A percentile compares a stretch with the other conserved stretches of the same genome.
Conservation (phyloP, 2,888 invertebrate species). For the Oconnorella tubifera region DNA sequence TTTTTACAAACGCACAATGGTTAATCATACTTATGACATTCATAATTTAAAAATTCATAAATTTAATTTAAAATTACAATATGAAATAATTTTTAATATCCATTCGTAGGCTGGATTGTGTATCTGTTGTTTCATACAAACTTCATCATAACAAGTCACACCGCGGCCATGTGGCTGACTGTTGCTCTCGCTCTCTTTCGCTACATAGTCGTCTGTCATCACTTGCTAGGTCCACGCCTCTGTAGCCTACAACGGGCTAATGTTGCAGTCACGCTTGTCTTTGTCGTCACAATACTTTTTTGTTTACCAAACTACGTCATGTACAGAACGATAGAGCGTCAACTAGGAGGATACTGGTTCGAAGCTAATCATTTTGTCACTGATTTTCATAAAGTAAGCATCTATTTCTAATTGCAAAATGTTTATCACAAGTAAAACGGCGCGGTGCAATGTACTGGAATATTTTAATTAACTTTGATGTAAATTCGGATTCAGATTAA, state of each 20-base stretch:
- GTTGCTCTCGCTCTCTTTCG: conserved; percentile 90
- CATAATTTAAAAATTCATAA: no score
- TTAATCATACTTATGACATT: no score
- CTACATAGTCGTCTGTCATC: conserved; percentile 62
- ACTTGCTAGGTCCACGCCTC: conserved; percentile 43
- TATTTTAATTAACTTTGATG: no score
- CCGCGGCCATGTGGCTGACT: conserved; percentile 88
- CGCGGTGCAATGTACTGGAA: no score
- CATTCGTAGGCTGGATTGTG: conserved; percentile 51
- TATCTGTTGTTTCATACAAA: conserved; percentile 47
- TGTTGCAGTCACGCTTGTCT: conserved; percentile 45
- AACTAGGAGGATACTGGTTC: conserved; percentile 41
- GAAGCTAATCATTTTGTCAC: conserved; percentile 40
- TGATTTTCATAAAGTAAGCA: conserved; percentile 38
- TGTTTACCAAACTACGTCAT: conserved; percentile 52
- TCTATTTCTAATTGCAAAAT: no score
- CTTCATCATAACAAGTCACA: conserved; percentile 62
- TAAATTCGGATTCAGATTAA: no score
- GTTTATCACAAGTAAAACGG: no score
- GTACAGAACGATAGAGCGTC: conserved; percentile 29
- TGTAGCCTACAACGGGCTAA: conserved; percentile 50
- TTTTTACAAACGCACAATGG: no score
- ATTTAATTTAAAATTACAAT: no score
- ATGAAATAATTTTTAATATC: no score
- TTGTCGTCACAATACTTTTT: conserved; percentile 44